Conservation (phyloP, 2,113 vertebrate species). For the Tinamus guttatus region DNA sequence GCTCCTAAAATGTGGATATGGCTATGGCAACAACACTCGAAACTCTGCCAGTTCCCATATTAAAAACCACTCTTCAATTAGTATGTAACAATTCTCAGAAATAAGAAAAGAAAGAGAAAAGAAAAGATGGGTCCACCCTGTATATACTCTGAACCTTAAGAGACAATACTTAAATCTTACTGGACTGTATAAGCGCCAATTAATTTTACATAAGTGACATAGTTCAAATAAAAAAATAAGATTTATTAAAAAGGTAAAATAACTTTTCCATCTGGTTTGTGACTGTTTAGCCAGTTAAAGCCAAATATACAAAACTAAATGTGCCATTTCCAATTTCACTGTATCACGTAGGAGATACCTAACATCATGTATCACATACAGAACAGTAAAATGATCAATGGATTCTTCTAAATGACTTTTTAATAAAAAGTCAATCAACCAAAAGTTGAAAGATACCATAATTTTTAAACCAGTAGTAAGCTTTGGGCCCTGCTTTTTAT, state of each 20-base stretch:
- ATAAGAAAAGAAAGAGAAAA: background rate
- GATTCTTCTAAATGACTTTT: constrained; percentile 70
- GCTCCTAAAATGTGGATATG: constrained; percentile 35
- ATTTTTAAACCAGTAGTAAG: constrained; percentile 73
- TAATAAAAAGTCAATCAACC: constrained; percentile 71
- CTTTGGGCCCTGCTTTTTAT: constrained; percentile 82
- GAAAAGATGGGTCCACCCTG: constrained; percentile 51
- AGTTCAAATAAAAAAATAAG: constrained; percentile 83
- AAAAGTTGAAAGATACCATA: constrained; percentile 72
- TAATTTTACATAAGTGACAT: constrained; percentile 64
- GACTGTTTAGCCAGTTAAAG: constrained; percentile 64
- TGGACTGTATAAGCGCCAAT: constrained; percentile 59
- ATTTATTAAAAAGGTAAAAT: constrained; percentile 79
- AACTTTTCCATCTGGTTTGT: constrained; percentile 63
- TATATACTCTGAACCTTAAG: constrained; percentile 59
- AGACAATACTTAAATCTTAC: constrained; percentile 69
- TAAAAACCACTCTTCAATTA: constrained; percentile 67
- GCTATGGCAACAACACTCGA: constrained; percentile 38
- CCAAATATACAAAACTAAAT: constrained; percentile 71
- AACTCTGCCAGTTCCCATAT: constrained; percentile 58
- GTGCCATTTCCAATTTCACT: constrained; percentile 57
- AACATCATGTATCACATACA: background rate
- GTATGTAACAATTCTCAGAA: constrained; percentile 48
- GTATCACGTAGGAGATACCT: constrained; percentile 36
- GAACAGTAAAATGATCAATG: constrained; percentile 55